phyloP scores from a whole-genome alignment of 2,113 vertebrate species.

The Oryzias curvinotus region DNA sequence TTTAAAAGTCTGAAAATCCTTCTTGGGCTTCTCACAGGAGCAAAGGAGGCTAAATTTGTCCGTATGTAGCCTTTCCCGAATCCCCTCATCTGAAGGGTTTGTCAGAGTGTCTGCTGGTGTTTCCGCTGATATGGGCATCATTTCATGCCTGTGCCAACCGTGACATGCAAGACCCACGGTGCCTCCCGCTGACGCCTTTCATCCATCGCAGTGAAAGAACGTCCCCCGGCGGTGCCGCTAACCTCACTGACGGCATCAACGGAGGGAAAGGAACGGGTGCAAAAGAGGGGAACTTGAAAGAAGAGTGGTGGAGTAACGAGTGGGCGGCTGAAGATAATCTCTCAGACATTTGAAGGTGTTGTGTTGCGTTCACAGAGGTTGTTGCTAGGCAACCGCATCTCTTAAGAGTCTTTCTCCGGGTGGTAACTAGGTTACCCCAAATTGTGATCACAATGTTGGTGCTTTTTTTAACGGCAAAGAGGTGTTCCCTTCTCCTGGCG shows the following conservation, averaged over 20 bases:
- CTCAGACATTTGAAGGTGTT: slow-evolving; percentile 61
- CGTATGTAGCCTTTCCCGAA: slow-evolving; percentile 9
- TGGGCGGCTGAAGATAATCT: slow-evolving; percentile 62
- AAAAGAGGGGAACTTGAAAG: slow-evolving; percentile 37
- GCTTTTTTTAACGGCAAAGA: slow-evolving; percentile 41
- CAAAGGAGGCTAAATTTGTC: slow-evolving; percentile 1
- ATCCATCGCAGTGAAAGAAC: slow-evolving; percentile 24
- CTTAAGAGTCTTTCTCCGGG: slow-evolving; percentile 47
- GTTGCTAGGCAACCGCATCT: slow-evolving; percentile 73
- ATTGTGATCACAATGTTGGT: slow-evolving; percentile 34
- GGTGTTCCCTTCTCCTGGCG: slow-evolving; percentile 36
- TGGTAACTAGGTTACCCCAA: slow-evolving; percentile 65
- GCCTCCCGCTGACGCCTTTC: slow-evolving; percentile 1
- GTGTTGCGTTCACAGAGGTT: slow-evolving; percentile 45
- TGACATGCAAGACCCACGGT: slow-evolving; percentile 14
- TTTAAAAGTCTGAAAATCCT: slow-evolving; percentile 2
- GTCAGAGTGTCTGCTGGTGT: not conserved
- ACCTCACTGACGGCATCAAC: slow-evolving; percentile 38
- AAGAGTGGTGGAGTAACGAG: slow-evolving; percentile 55
- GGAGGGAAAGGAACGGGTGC: slow-evolving; percentile 36
- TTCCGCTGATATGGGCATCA: slow-evolving; percentile 11
- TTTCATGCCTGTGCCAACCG: slow-evolving; percentile 19
- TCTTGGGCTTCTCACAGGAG: not conserved
- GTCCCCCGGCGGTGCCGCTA: slow-evolving; percentile 25
- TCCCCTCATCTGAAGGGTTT: not conserved